Evolutionary conservation across 1,140 invertebrate genomes (phyloP).

Genomic region (Bombus confusus): DNA sequence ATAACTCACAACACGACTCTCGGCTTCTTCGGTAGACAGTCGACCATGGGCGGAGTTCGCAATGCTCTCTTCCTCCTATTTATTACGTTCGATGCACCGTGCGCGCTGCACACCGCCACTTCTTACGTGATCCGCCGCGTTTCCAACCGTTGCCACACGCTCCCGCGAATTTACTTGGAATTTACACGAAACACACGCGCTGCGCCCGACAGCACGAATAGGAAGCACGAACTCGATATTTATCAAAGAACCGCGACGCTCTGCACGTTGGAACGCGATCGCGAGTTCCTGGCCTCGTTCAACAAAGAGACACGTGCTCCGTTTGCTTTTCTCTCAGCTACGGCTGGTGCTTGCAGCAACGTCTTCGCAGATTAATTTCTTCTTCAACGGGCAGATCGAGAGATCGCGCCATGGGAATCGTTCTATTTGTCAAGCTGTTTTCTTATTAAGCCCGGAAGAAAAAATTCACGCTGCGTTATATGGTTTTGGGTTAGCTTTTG

Average conservation of each 20-base stretch:
- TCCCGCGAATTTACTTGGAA: constrained; percentile 32
- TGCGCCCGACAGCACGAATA: constrained; percentile 13
- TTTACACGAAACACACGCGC: constrained; percentile 29
- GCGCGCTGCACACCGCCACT: constrained; percentile 25
- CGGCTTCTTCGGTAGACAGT: constrained; percentile 77
- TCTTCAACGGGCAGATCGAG: too few species aligned
- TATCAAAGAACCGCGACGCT: constrained; percentile 20
- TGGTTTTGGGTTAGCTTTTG: too few species aligned
- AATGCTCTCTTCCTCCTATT: constrained; percentile 71
- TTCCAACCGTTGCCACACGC: constrained; percentile 9
- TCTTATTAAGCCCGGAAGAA: too few species aligned
- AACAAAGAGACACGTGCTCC: not conserved
- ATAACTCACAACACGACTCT: constrained; percentile 77
- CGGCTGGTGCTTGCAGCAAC: not conserved
- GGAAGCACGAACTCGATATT: constrained; percentile 18
- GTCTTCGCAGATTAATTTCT: too few species aligned
- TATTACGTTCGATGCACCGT: constrained; percentile 65
- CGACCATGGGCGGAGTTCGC: constrained; percentile 73
- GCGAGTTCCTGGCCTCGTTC: not conserved
- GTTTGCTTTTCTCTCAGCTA: not conserved
- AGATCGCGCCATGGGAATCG: too few species aligned
- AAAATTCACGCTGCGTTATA: too few species aligned
- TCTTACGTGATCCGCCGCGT: constrained; percentile 53
- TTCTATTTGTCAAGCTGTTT: too few species aligned
- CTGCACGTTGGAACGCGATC: not conserved